phyloP scores from a whole-genome alignment of 2,797 vertebrate genomes.

The Sciurus vulgaris region DNA sequence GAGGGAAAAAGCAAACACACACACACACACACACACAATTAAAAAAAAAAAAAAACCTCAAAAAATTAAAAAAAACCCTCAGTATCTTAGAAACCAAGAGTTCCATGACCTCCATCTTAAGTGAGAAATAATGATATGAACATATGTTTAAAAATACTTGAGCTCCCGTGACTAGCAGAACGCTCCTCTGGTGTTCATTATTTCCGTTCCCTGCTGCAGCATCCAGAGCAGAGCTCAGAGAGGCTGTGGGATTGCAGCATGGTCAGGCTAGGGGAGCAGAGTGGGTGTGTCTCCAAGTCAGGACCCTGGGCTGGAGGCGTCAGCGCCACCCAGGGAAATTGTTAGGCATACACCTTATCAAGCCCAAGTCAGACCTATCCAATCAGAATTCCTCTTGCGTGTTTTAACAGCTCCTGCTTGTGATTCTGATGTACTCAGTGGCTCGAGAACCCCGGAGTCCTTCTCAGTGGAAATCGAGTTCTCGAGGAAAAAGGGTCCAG shows the following conservation, averaged over 20 bases:
- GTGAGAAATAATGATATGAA: background rate
- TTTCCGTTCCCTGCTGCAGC: rapidly evolving
- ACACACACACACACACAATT: too few relatives aligned
- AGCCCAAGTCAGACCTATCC: background rate
- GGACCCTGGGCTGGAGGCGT: too few relatives aligned
- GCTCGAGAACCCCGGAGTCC: background rate
- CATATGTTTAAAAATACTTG: background rate
- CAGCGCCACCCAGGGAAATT: rapidly evolving
- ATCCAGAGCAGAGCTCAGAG: background rate
- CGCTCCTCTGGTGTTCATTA: rapidly evolving
- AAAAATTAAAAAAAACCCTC: too few relatives aligned
- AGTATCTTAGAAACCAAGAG: background rate
- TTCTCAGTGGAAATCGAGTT: background rate
- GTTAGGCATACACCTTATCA: too few relatives aligned
- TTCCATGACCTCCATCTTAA: background rate
- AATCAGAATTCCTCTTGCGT: background rate
- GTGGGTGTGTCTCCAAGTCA: background rate
- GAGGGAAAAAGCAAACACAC: background rate
- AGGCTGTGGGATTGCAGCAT: rapidly evolving
- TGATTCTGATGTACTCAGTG: rapidly evolving
- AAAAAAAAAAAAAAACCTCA: too few relatives aligned
- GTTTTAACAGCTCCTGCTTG: background rate
- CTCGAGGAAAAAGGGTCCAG: background rate
- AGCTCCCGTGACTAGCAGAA: rapidly evolving
- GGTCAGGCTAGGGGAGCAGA: background rate